Evolutionary conservation across 2,888 invertebrate genomes (phyloP).

Genomic region (Axea sp.): DNA sequence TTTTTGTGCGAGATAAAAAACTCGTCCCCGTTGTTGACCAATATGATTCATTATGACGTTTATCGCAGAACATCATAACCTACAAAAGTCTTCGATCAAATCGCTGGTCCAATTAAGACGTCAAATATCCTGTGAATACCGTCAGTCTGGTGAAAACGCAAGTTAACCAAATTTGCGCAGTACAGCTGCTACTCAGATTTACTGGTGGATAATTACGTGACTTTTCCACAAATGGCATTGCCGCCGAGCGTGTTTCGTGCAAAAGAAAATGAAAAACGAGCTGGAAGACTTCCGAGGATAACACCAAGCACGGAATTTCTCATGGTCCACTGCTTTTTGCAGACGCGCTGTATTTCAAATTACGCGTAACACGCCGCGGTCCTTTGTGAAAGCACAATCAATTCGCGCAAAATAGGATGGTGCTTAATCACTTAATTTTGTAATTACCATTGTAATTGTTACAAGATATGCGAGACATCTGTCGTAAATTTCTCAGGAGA

Average conservation of each 20-base stretch:
- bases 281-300: slow-evolving; percentile 64
- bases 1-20: slow-evolving; percentile 25
- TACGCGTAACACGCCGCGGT: slow-evolving; percentile 29
- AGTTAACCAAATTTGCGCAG: slow-evolving; percentile 72
- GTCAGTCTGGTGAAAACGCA: slow-evolving; percentile 63
- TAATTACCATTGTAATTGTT: slow-evolving; percentile 53
- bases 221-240: slow-evolving; percentile 76
- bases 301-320: slow-evolving; percentile 70
- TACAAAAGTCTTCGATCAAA: slow-evolving; percentile 40
- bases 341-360: slow-evolving; percentile 45
- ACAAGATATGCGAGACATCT: slow-evolving; percentile 41
- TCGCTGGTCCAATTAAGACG: slow-evolving; percentile 75
- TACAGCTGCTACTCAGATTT: slow-evolving; percentile 77
- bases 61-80: slow-evolving; percentile 27
- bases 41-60: slow-evolving; percentile 41
- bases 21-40: slow-evolving; percentile 6
- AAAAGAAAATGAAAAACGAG: slow-evolving; percentile 64
- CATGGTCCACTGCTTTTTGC: slow-evolving; percentile 52
- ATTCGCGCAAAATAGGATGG: slow-evolving; percentile 1
- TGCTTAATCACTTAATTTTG: slow-evolving; percentile 58
- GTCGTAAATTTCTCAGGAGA: slow-evolving; percentile 4
- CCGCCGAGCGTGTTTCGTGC: slow-evolving; percentile 47
- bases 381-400: slow-evolving; percentile 48
- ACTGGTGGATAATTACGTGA: slow-evolving; percentile 76
- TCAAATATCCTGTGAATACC: slow-evolving; percentile 70